Evolutionary conservation across 2,113 vertebrate species (phyloP), one percentile per base, ranked within the genome.

Genomic region (Peucedramus taeniatus): DNA sequence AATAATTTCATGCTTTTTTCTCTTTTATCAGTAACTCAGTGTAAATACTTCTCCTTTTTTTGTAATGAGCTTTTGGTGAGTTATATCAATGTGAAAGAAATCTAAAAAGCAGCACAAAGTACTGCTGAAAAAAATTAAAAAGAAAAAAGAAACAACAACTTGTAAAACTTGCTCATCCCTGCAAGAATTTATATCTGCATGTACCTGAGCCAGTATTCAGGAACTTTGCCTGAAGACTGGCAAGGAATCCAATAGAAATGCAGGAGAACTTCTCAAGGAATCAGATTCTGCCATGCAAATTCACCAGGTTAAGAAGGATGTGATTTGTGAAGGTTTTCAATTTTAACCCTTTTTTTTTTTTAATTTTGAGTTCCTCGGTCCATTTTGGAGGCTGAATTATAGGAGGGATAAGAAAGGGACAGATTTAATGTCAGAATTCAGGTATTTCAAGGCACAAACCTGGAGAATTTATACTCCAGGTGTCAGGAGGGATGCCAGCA

Each of bases 221-320:
- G 35, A 42, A 2, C 10, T 45, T 54, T 27, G 23, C 44, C 28
- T 9, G 15, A 47, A 23, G 21, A 7, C 8, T 66, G 37, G 9
- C n/a, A 23, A 24, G 27, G 37, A 82, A 47, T 31, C 19, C 8
- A 11, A 5, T 0, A 11, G 63, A 68, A 35, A 51, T 24, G 16
- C 26, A 42, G 47, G 57, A 40, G 45, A n/a, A 22, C 3, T 33
- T 2, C 69, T 70, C 11, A n/a, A 13, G 72, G 31, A 19, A 16
- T 16, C 1, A 3, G 21, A 16, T 70, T 33, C 24, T 57, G 56
- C 74, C 22, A 1, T 57, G 65, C 15, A 39, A 20, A 82, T 57
- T 44, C 47, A 22, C 2, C 0, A 0, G 18, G 20, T 57, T 56
- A 33, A 53, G 53, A 6, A 63, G 23, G 64, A 56, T 0, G 1